A percentile compares a stretch with the other conserved stretches of the same genome.
Conservation (phyloP, 2,797 vertebrate genomes). For the Propithecus perrieri region DNA sequence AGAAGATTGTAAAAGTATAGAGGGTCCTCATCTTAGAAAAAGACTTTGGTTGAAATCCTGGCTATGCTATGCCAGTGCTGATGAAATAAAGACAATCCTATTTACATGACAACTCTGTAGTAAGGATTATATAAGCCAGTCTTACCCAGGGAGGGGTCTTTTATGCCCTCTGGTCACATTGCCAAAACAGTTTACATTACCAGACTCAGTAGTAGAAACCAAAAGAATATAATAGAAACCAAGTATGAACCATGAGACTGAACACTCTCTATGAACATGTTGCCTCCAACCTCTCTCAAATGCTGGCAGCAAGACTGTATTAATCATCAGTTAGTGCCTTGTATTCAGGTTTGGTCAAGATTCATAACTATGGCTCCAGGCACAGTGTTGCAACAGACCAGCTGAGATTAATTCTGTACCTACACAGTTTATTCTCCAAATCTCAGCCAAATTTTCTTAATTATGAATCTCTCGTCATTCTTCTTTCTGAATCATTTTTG, state of each 20-base stretch:
- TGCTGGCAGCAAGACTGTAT: background rate
- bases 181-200: background rate
- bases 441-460: background rate
- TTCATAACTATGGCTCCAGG: background rate
- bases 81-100: background rate
- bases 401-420: background rate
- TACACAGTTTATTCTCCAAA: background rate
- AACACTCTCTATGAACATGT: background rate
- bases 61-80: background rate
- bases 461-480: background rate
- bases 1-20: background rate
- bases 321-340: background rate
- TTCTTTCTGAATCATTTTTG: conserved; percentile 1
- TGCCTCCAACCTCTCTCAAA: background rate
- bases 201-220: background rate
- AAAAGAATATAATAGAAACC: background rate
- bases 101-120: background rate
- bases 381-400: background rate
- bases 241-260: background rate
- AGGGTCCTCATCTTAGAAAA: background rate
- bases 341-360: background rate
- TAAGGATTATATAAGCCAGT: background rate
- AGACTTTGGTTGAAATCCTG: background rate
- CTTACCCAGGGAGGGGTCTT: background rate
- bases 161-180: background rate